Conservation (phyloP, 2,113 vertebrate species). For the Dromas ardeola region DNA sequence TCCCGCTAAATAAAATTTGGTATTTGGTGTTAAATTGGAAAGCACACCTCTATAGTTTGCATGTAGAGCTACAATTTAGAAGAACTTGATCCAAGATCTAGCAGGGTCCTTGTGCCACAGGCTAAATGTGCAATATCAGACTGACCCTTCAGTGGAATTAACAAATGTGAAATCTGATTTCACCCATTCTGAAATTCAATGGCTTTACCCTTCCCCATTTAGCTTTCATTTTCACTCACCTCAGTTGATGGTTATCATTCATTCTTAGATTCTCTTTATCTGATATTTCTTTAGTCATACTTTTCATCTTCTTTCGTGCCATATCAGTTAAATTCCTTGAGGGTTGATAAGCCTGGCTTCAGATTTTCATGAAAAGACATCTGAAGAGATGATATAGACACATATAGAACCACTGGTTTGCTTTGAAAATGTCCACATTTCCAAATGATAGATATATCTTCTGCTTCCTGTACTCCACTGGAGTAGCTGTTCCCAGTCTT, state of each 20-base stretch:
- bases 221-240: conserved; percentile 38
- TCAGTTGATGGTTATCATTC: background rate
- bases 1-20: background rate
- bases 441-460: background rate
- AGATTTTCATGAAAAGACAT: background rate
- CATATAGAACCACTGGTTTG: background rate
- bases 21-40: background rate
- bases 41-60: background rate
- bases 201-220: background rate
- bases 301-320: background rate
- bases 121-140: background rate
- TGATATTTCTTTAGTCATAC: background rate
- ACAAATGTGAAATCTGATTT: background rate
- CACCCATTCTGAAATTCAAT: background rate
- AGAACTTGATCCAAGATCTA: background rate
- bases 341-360: background rate
- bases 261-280: conserved; percentile 1
- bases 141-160: background rate
- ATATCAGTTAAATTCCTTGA: background rate
- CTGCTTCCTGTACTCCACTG: background rate
- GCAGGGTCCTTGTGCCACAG: background rate
- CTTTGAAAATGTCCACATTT: background rate
- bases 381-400: background rate
- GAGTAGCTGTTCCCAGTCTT: background rate
- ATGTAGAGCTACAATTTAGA: background rate